Conservation (phyloP, 2,797 vertebrate species). For the Cetoscarus ocellatus region DNA sequence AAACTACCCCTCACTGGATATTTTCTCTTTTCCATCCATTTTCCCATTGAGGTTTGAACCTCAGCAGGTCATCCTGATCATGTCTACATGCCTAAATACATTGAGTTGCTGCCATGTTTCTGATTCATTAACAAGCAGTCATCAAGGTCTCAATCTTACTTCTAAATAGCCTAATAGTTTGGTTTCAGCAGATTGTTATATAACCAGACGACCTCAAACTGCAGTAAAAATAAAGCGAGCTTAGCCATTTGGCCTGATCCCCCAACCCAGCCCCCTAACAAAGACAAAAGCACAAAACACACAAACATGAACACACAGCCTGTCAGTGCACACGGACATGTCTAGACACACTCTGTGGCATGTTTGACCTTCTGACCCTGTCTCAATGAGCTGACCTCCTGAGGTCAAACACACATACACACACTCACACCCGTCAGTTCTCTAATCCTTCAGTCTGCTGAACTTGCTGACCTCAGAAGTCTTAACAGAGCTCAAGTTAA, state of each 20-base stretch:
- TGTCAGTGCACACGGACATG: slow-evolving; percentile 8
- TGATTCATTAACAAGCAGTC: too few species aligned
- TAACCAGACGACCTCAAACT: too few species aligned
- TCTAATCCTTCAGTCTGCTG: slow-evolving; percentile 34
- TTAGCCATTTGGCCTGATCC: too few species aligned
- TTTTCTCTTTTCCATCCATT: too few species aligned
- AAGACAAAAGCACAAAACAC: slow-evolving; percentile 1
- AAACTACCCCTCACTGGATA: too few species aligned
- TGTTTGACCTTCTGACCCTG: slow-evolving; percentile 34
- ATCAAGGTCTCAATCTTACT: too few species aligned
- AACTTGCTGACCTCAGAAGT: slow-evolving; percentile 33
- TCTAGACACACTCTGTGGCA: slow-evolving; percentile 24
- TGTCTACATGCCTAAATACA: too few species aligned
- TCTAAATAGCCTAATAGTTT: too few species aligned
- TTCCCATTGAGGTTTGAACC: too few species aligned
- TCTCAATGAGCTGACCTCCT: slow-evolving; percentile 18
- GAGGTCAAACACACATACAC: slow-evolving; percentile 18
- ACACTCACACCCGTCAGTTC: slow-evolving; percentile 3
- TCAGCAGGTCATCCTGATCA: too few species aligned
- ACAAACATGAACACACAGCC: slow-evolving; percentile 2
- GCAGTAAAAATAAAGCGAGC: too few species aligned
- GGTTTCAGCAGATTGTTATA: background rate
- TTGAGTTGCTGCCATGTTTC: too few species aligned
- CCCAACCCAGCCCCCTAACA: background rate
- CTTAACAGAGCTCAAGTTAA: background rate